Base-by-base conservation (phyloP, 1,140 invertebrate species). In the Oedothorax gibbosus region DNA sequence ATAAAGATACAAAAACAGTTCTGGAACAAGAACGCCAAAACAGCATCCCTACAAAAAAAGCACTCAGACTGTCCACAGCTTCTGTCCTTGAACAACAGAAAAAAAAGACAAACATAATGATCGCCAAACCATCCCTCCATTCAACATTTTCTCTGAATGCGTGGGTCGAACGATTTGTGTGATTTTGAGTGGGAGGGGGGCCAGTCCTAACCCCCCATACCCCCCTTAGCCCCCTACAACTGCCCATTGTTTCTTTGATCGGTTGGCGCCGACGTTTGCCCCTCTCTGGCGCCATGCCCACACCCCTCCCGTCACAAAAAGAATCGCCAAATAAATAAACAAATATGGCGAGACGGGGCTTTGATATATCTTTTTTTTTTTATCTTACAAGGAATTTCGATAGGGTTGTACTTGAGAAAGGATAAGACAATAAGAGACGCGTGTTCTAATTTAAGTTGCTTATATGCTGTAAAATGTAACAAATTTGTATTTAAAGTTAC, bases 151-250 rank as follows among this genome's bases (percentile, higher is more conserved):
- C 15, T 20, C 6, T 12, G 35, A 18, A 68, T 68, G 35, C 75
- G 75, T 77, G 75, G 49, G 60, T 35, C 60, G 65, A 77, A 77
- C 75, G 75, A 71, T 77, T 77, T 64, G 75, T 77, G 35, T 64
- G 75, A 77, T 77, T 77, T 77, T 64, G 53, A 57, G 21, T 35
- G 75, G 57, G 60, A 35, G 60, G 21, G 12, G 60, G 49, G 54
- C 35, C 21, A 20, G 66, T 10, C 51, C 14, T 12, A 20, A n/a
- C 60, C 14, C 18, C 20, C 64, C 49, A 35, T 65, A 35, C 14
- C 64, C 64, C 35, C 20, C 64, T 66, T 35, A n/a, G n/a, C 49
- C 72, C 60, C 12, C 65, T 21, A 12, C 20, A 18, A 12, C 20
- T 49, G 35, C 21, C 75, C 75, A 77, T 77, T 77, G 75, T 77